These are phyloP conservation scores for Chaenogobius annularis DNA, from an alignment of 2,113 vertebrate species.

Conservation along the genomic window DNA sequence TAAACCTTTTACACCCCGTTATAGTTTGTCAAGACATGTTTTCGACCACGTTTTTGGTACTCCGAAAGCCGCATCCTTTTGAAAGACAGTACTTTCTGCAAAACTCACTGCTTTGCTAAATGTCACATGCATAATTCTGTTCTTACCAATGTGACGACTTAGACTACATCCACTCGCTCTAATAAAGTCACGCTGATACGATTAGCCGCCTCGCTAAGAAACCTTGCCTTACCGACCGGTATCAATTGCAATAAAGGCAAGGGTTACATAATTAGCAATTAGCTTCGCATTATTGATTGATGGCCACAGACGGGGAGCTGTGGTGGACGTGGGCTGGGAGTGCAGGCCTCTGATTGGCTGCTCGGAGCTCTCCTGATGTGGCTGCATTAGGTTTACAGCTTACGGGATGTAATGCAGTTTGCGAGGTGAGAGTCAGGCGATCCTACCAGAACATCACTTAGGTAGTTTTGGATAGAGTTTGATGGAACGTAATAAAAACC, in stretches of 20 bases:
- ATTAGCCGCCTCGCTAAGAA: constrained; percentile 7
- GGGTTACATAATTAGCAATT: constrained; percentile 9
- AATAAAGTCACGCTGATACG: background rate
- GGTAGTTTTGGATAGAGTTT: background rate
- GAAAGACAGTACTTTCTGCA: background rate
- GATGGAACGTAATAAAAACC: background rate
- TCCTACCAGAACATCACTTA: background rate
- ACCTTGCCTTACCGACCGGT: background rate
- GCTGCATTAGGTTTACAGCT: constrained; percentile 6
- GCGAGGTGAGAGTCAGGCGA: background rate
- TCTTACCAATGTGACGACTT: background rate
- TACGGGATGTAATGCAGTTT: constrained; percentile 2
- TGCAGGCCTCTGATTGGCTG: background rate
- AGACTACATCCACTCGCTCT: background rate
- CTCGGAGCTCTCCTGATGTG: background rate
- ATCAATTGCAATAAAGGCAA: constrained; percentile 5
- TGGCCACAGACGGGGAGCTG: background rate
- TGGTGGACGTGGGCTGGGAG: background rate
- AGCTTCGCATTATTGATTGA: constrained; percentile 3
- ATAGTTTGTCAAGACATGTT: no score
- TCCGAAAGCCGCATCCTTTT: background rate
- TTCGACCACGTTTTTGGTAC: background rate
- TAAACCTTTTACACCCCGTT: no score
- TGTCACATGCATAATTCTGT: background rate
- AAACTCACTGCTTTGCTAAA: background rate